A percentile compares a stretch with the other conserved stretches of the same genome.
Evolutionary conservation across 2,888 invertebrate species (phyloP).

Genomic region (Boloria euphrosyne): DNA sequence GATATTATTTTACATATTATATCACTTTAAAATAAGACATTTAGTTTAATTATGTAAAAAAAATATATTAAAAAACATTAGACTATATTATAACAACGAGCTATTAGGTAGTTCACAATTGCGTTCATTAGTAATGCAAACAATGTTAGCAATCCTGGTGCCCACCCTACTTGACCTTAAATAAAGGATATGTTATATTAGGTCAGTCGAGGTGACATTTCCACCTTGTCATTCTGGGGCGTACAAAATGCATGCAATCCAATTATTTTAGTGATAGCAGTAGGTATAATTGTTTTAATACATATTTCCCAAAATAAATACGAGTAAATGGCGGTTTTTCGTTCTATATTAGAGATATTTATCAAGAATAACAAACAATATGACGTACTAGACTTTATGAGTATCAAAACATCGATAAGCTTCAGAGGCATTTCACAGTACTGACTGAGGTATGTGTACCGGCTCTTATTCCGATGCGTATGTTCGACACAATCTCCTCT

Average conservation of each 20-base stretch:
- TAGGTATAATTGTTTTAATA: neutral
- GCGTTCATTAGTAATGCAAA: constrained; percentile 12
- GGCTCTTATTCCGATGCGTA: constrained; percentile 23
- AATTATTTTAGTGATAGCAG: constrained; percentile 6
- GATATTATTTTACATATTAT: too few relatives aligned
- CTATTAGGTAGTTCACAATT: neutral
- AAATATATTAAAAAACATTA: too few relatives aligned
- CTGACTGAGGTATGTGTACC: neutral
- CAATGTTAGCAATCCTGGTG: constrained; percentile 32
- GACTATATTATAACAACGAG: neutral
- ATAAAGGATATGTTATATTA: constrained; percentile 26
- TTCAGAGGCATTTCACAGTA: neutral
- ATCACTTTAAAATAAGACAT: neutral
- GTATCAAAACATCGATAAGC: constrained; percentile 13
- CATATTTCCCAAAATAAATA: neutral
- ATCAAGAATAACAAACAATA: neutral
- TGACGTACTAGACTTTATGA: neutral
- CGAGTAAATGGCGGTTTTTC: neutral
- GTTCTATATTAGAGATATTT: neutral
- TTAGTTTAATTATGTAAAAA: neutral
- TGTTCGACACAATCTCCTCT: constrained; percentile 30
- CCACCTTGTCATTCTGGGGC: constrained; percentile 15
- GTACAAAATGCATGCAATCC: constrained; percentile 3
- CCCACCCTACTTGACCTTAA: constrained; percentile 24
- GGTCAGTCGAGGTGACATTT: constrained; percentile 24